Percentiles rank a stretch among this genome's conserved stretches.
Evolutionary conservation across 2,888 invertebrate genomes (phyloP).

Genomic region (Copidosoma aretas): DNA sequence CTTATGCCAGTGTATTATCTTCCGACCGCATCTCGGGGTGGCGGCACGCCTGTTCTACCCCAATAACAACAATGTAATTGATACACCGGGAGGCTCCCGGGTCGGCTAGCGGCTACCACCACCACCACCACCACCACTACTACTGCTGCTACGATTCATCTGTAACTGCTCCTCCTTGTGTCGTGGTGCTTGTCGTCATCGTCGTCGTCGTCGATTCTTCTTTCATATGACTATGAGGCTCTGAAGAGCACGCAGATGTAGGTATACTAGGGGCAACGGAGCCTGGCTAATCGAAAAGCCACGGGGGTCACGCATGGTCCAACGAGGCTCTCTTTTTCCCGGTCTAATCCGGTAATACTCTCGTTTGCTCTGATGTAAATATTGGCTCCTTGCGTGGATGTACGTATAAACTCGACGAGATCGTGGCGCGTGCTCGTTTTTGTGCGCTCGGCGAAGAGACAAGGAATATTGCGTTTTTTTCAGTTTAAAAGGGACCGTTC

Average conservation of each 20-base stretch:
- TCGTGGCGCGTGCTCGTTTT: slow-evolving; percentile 6
- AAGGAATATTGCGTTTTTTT: neutral
- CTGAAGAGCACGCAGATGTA: slow-evolving; percentile 51
- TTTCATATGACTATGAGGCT: neutral
- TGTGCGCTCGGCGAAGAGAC: neutral
- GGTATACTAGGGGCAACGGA: slow-evolving; percentile 44
- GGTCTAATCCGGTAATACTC: slow-evolving; percentile 58
- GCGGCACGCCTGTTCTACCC: slow-evolving; percentile 39
- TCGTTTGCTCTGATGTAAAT: slow-evolving; percentile 46
- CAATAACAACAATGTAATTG: slow-evolving; percentile 63
- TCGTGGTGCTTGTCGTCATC: neutral
- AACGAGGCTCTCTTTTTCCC: neutral
- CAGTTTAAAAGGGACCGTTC: neutral
- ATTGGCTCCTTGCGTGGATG: slow-evolving; percentile 31
- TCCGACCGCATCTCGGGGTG: slow-evolving; percentile 30
- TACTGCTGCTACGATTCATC: too few species aligned
- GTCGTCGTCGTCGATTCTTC: neutral
- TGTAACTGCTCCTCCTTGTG: too few species aligned
- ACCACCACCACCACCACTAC: slow-evolving; percentile 8
- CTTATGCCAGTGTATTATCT: slow-evolving; percentile 58
- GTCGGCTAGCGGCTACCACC: slow-evolving; percentile 20
- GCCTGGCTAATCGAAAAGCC: slow-evolving; percentile 58
- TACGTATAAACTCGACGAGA: neutral
- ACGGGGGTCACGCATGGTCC: slow-evolving; percentile 49
- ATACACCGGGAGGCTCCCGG: slow-evolving; percentile 46